Evolutionary conservation across 2,113 vertebrate species (phyloP).

Genomic region (Tragelaphus buxtoni): DNA sequence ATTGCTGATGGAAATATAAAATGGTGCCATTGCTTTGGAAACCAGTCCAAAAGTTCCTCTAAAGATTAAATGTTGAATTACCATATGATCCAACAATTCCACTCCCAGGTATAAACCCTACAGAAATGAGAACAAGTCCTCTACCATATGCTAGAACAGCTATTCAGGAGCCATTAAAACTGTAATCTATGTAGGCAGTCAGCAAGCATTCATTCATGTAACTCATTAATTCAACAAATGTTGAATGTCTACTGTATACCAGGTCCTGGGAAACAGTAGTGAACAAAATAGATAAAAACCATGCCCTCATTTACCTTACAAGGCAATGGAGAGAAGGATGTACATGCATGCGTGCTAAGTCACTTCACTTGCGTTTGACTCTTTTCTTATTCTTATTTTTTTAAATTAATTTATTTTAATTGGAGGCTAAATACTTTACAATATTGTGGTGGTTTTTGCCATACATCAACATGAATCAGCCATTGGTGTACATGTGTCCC

Average conservation of each 20-base stretch:
- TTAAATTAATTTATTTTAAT: background rate
- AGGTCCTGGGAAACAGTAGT: background rate
- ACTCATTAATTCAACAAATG: background rate
- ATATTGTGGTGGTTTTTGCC: background rate
- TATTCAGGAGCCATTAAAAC: background rate
- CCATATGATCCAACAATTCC: background rate
- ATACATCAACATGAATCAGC: background rate
- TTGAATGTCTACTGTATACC: background rate
- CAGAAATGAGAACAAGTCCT: background rate
- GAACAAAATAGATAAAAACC: background rate
- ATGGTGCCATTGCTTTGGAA: background rate
- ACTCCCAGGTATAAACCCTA: background rate
- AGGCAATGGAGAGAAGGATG: background rate
- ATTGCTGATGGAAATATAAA: background rate
- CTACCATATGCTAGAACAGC: background rate
- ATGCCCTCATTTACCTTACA: background rate
- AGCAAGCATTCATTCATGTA: background rate
- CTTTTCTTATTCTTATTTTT: background rate
- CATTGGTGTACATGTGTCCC: background rate
- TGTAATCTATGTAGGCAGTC: background rate
- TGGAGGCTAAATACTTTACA: background rate
- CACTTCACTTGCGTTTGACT: background rate
- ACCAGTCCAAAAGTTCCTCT: background rate
- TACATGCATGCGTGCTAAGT: fast-evolving
- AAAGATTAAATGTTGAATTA: background rate